Evolutionary conservation across 2,797 vertebrate species (phyloP), one percentile per base, ranked within the genome.

Genomic region (Cirrhinus molitorella): DNA sequence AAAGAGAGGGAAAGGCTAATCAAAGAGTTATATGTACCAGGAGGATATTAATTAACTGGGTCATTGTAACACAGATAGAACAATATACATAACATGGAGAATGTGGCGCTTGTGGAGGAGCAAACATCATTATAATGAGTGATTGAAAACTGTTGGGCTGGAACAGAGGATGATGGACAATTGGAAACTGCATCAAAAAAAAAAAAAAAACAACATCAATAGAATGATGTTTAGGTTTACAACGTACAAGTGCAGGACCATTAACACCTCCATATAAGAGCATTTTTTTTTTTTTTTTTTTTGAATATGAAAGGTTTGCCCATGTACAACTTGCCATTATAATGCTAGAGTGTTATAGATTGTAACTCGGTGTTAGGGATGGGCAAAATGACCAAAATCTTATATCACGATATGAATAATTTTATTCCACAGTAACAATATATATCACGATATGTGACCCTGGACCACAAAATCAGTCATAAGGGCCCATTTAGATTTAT

Each of bases 31-130:
- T 84, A 70, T 80, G 45, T 72, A 74, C 17, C 21, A 75, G 31
- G 79, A 79, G n/a, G 45, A 80, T 67, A 88, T 86, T 83, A 86
- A 88, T 86, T 83, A 81, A 78, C 57, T 57, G 59, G 43, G 59
- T 45, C 63, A 79, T 74, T 66, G 59, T n/a, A 79, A 67, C 66
- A 81, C 9, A 71, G 43, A 70, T 53, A 63, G 28, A 57, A 77
- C 49, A 45, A 72, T 40, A 80, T 68, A 28, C 53, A 49, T 45
- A 55, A 9, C 49, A 57, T 9, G 70, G 65, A 40, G 79, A 81
- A 14, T 47, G 19, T 61, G 53, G n/a, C 19, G 12, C 25, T 25
- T n/a, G 43, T 34, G 66, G 65, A 49, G 19, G 28, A 4, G 37
- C 34, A 70, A 23, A 57, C 19, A 53, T 84, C 43, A 51, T 55